Base-by-base conservation (phyloP, 1,140 invertebrate species). In the Ceratosolen fusciceps region DNA sequence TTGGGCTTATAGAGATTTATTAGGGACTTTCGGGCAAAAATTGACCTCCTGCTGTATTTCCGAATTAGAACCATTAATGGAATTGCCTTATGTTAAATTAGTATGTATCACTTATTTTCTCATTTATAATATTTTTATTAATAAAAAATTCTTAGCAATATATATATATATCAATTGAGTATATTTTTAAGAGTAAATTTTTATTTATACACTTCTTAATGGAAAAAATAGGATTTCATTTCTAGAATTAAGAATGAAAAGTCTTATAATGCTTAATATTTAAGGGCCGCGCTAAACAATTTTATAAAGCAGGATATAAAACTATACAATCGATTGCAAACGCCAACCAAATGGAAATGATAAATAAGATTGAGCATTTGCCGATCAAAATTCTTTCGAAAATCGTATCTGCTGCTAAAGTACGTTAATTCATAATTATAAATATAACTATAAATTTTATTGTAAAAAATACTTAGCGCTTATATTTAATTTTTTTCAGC, bases 361-460 rank as follows among this genome's bases (percentile, higher is more conserved):
- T 93, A 0, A 87, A 92, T 60, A 88, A 90, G 79, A 91, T 98
- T 12, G 91, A 94, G 73, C 94, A 96, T 86, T 91, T 98, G 84
- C 92, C 94, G 0, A 87, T 90, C 24, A 93, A 92, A 85, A 90
- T 93, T 19, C 95, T 96, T 12, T 91, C 87, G 74, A 95, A 96
- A 90, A 94, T 98, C 62, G 93, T 97, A 77, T 93, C 95, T 65
- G 94, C 96, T 68, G 96, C 97, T 1, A 95, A 97, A 93, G 95
- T 96, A 90, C 81, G 39, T 54, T 24, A 43, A 68, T 56, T 29
- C 58, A n/a, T n/a, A n/a, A n/a, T n/a, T 39, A 29, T 67, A 43
- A 21, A 47, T 74, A n/a, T 60, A 47, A 62, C 56, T 80, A 37
- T 29, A 74, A n/a, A 43, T n/a, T 9, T 74, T 14, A 58, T 60